A percentile compares a stretch with the other conserved stretches of the same genome.
Evolutionary conservation across 2,797 vertebrate species (phyloP).

Genomic region (Chaetodon trifasciatus): DNA sequence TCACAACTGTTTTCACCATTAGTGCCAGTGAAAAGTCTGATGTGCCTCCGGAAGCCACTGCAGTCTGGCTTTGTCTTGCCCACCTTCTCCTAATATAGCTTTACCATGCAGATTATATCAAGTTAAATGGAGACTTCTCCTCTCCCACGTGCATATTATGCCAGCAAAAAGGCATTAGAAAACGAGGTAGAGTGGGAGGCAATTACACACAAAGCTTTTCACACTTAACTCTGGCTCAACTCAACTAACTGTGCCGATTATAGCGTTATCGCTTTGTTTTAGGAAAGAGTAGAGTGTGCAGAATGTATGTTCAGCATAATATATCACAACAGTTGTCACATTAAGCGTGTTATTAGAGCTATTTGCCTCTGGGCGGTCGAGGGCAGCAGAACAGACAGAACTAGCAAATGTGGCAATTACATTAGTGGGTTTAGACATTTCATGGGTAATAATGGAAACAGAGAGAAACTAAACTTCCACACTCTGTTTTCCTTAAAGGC

Average conservation of each 20-base stretch:
- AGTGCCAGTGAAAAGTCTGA: slow-evolving; percentile 25
- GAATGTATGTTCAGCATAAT: slow-evolving; percentile 20
- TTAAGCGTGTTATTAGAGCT: neutral
- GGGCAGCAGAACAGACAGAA: neutral
- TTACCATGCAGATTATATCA: slow-evolving; percentile 36
- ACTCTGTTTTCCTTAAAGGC: slow-evolving; percentile 11
- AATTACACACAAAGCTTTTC: slow-evolving; percentile 55
- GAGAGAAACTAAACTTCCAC: slow-evolving; percentile 27
- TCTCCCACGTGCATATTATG: slow-evolving; percentile 8
- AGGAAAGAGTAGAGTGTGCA: slow-evolving; percentile 3
- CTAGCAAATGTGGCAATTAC: slow-evolving; percentile 6
- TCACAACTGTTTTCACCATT: slow-evolving; percentile 25
- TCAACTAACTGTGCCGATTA: slow-evolving; percentile 47
- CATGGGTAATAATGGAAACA: slow-evolving; percentile 22
- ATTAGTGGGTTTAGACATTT: slow-evolving; percentile 40
- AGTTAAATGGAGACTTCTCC: slow-evolving; percentile 30
- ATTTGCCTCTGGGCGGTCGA: slow-evolving; percentile 11
- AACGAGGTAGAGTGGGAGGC: slow-evolving; percentile 47
- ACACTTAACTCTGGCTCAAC: slow-evolving; percentile 53
- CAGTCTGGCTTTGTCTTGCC: slow-evolving; percentile 30
- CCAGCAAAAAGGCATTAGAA: slow-evolving; percentile 27
- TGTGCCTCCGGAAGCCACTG: slow-evolving; percentile 17
- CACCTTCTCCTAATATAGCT: slow-evolving; percentile 10
- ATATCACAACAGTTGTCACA: slow-evolving; percentile 24
- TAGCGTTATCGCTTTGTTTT: slow-evolving; percentile 12